Base-by-base conservation (phyloP, 2,888 invertebrate genomes). In the Pseudanteris insignis region DNA sequence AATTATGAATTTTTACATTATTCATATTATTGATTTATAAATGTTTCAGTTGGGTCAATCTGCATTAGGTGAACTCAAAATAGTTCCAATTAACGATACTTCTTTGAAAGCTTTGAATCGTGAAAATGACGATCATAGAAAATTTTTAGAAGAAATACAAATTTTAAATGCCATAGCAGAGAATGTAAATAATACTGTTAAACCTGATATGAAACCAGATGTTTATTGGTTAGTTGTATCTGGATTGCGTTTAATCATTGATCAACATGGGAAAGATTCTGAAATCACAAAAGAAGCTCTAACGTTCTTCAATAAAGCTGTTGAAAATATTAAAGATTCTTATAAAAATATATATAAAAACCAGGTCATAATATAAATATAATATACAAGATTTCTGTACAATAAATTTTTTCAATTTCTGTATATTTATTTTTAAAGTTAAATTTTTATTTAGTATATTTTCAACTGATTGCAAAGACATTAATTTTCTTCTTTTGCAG, bases 171-270 rank as follows among this genome's bases (percentile, higher is more conserved):
- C 84, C 33, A 83, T 89, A 62, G 83, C 83, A 57, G 78, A 83
- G 12, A 85, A 84, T 81, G 82, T 84, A 68, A 69, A 79, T 46
- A 84, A 84, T 29, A 81, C 75, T 0, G 74, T 85, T 4, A 76
- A 77, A 36, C 77, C 83, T 36, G 86, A 89, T 71, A 83, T 84
- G 48, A 78, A 84, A 37, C 83, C 88, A 37, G 88, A 89, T 75
- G 83, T 88, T 67, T 88, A 84, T 75, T 87, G 88, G 86, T 83
- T 90, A 67, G 85, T 86, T 57, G 81, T 88, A 65, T 80, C 83
- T 29, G 84, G 86, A 6, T 81, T 90, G 12, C 86, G 87, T 70
- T 82, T 86, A 6, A 76, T 90, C 11, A 82, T 85, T 9, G 87
- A 89, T 71, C 81, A 81, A 47, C 85, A 90, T 74, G 89, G 89